phyloP scores from a whole-genome alignment of 2,888 invertebrate species.

The Volucella zonaria region DNA sequence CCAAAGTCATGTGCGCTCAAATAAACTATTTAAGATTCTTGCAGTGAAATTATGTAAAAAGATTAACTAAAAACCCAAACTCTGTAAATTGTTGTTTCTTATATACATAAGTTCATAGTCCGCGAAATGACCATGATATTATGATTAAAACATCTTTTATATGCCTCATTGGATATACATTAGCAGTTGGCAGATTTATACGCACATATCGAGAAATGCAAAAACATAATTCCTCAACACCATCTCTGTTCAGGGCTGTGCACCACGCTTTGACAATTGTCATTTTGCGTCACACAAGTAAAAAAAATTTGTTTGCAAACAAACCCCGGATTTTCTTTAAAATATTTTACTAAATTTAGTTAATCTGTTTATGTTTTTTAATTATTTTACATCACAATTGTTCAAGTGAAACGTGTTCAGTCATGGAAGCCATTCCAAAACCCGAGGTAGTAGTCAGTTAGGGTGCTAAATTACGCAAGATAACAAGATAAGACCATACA shows the following conservation, averaged over 20 bases:
- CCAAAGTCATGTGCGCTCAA: too few species aligned
- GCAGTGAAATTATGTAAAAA: too few species aligned
- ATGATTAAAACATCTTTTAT: too few species aligned
- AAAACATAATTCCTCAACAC: not conserved
- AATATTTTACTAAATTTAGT: constrained; percentile 40
- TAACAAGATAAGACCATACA: constrained; percentile 5
- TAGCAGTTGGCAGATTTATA: too few species aligned
- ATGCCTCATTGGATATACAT: too few species aligned
- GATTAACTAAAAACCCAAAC: too few species aligned
- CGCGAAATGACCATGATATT: too few species aligned
- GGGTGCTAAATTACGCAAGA: constrained; percentile 9
- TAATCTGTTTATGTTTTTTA: constrained; percentile 44
- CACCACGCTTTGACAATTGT: constrained; percentile 20
- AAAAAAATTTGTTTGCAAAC: constrained; percentile 67
- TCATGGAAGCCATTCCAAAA: constrained; percentile 22
- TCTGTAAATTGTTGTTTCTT: too few species aligned
- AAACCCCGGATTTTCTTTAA: constrained; percentile 46
- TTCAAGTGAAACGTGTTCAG: constrained; percentile 2
- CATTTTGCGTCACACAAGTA: constrained; percentile 53
- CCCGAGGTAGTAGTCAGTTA: constrained; percentile 6
- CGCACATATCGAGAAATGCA: too few species aligned
- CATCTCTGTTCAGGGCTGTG: constrained; percentile 8
- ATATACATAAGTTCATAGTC: too few species aligned
- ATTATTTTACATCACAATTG: constrained; percentile 6
- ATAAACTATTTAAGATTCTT: too few species aligned